Base-by-base conservation (phyloP, 2,113 vertebrate species). In the Chloroceryle aenea region DNA sequence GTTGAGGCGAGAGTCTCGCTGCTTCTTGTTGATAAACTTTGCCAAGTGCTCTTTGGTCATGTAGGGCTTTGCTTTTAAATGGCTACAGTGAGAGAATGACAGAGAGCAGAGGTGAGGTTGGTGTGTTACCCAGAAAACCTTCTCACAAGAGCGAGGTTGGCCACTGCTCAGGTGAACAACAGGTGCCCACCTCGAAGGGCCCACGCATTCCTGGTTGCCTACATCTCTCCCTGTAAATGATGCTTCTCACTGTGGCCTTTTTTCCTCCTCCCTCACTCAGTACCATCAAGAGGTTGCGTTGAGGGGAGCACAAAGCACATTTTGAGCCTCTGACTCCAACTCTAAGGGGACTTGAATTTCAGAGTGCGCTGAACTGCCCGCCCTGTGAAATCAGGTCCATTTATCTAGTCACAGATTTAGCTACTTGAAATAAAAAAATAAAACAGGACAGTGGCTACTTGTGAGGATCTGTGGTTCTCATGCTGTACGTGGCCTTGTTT, bases 41-140 rank as follows among this genome's bases (percentile, higher is more conserved):
- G 99, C 98, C 97, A 99, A 97, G 87, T 99, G 99, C 20, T 99
- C 99, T 93, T 99, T 99, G 5, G 99, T 99, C 99, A 99, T 99
- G 97, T 99, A 99, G 63, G 99, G 99, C 95, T 99, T 99, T 63
- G 98, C 98, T 96, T 98, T 98, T 9, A 98, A 96, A n/a, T 98
- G 98, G 91, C 99, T 99, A 59, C 29, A 63, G 86, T 62, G 85
- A 90, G 58, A 97, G n/a, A 83, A 81, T 7, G 17, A 53, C 36
- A 90, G 45, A 78, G 25, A 62, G 61, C 67, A 84, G 64, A 82
- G 36, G 42, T 87, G 32, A 85, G 45, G 40, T 64, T 12, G 40
- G 15, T 20, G 21, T 18, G 30, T 42, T 34, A 48, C 43, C 48
- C 13, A 18, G 40, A 76, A 69, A 94, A 43, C 12, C 17, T 30